Conservation (phyloP, 2,888 invertebrate genomes). For the Nomada ferruginata region DNA sequence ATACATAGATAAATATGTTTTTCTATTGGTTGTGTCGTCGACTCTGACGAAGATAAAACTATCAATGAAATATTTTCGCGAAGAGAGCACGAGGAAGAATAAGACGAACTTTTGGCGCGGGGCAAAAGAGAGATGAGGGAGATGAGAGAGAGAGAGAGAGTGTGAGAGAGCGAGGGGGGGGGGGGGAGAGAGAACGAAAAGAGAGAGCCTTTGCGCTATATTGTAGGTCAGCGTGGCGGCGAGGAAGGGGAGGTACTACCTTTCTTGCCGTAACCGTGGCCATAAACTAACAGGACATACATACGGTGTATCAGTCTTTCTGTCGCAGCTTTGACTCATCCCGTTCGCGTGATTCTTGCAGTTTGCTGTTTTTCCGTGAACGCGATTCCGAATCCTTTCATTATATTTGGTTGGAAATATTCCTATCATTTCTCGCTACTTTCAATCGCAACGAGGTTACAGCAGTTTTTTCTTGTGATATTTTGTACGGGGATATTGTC, state of each 20-base stretch:
- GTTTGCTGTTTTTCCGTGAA: constrained; percentile 20
- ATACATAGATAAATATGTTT: too few species aligned
- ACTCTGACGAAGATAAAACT: too few species aligned
- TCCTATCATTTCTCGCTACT: background rate
- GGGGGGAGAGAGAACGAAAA: constrained; percentile 39
- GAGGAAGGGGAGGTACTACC: constrained; percentile 73
- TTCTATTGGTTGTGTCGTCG: too few species aligned
- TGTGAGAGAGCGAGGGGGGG: too few species aligned
- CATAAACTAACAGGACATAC: constrained; percentile 82
- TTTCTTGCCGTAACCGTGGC: constrained; percentile 78
- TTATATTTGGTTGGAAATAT: too few species aligned
- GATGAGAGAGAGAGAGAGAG: background rate
- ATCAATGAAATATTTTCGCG: too few species aligned
- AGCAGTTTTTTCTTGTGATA: background rate
- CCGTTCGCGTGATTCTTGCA: constrained; percentile 10
- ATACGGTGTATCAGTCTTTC: constrained; percentile 80
- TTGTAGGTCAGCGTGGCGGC: constrained; percentile 79
- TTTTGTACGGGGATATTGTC: background rate
- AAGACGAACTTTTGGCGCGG: background rate
- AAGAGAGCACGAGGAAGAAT: too few species aligned
- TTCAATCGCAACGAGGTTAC: background rate
- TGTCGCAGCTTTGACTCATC: constrained; percentile 77
- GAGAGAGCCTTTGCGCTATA: constrained; percentile 70
- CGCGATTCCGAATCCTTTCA: background rate
- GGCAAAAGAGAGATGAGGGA: background rate